A percentile compares a stretch with the other conserved stretches of the same genome.
These are phyloP conservation scores for Trichonephila inaurata DNA, from an alignment of 1,140 invertebrate species.

Conservation along the genomic window DNA sequence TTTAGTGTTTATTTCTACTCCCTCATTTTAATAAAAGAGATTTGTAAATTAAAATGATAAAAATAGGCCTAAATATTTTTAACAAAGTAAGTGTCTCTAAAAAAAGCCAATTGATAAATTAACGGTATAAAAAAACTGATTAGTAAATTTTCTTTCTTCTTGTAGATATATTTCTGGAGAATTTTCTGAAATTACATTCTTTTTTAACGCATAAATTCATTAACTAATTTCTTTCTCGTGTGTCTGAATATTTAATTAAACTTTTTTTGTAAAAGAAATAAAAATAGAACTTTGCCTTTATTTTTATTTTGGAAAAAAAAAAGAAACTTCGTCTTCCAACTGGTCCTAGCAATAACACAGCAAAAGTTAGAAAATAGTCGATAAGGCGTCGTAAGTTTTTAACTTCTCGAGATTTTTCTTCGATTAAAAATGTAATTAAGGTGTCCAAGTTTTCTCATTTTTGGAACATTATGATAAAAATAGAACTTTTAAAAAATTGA, in stretches of 20 bases:
- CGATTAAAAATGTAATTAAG: too few relatives aligned
- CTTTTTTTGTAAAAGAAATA: not conserved
- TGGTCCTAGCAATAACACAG: too few relatives aligned
- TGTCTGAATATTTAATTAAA: not conserved
- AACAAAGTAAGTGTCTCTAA: not conserved
- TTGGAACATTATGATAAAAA: too few relatives aligned
- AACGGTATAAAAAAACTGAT: not conserved
- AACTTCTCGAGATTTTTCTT: too few relatives aligned
- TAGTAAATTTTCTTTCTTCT: not conserved
- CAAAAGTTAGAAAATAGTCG: too few relatives aligned
- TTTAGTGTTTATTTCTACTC: too few relatives aligned
- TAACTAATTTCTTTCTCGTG: not conserved
- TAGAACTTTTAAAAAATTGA: too few relatives aligned
- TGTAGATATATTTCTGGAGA: not conserved
- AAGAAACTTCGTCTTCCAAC: too few relatives aligned
- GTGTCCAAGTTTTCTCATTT: too few relatives aligned
- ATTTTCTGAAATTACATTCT: not conserved
- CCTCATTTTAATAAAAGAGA: not conserved
- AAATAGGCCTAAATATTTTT: not conserved
- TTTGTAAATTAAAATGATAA: not conserved
- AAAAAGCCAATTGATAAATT: not conserved
- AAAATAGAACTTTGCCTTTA: too few relatives aligned
- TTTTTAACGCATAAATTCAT: not conserved
- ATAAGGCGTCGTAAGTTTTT: too few relatives aligned
- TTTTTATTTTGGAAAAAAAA: too few relatives aligned